Conservation (phyloP, 2,888 invertebrate species). For the Aricia artaxerxes region DNA sequence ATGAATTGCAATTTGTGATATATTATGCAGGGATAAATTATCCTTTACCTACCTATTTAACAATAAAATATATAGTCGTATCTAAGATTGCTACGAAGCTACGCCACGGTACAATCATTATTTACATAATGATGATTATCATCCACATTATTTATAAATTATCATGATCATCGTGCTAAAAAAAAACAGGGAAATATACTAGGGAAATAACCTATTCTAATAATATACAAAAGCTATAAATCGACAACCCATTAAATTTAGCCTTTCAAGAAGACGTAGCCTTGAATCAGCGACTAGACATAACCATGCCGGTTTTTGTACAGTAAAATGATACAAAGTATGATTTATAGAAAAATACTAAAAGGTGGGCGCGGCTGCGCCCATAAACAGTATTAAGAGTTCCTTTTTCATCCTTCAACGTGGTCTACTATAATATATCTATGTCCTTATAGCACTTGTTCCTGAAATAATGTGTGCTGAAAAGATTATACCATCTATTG, state of each 20-base stretch:
- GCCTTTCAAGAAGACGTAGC: conserved; percentile 1
- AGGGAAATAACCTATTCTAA: neutral
- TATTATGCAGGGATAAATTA: neutral
- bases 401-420: too few relatives aligned
- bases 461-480: neutral
- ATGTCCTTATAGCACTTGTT: neutral
- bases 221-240: neutral
- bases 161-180: neutral
- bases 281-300: neutral
- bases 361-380: too few relatives aligned
- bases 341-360: neutral
- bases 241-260: conserved; percentile 3
- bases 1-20: neutral
- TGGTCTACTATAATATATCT: neutral
- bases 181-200: neutral
- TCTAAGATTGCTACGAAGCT: conserved; percentile 3
- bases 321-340: neutral
- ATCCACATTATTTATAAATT: neutral
- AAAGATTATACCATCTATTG: neutral
- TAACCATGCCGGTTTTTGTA: neutral
- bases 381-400: too few relatives aligned
- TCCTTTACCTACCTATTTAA: neutral
- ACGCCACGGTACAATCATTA: neutral
- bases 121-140: conserved; percentile 19
- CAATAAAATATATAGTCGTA: neutral